Evolutionary conservation across 2,797 vertebrate species (phyloP).

Genomic region (Furcifer pardalis): DNA sequence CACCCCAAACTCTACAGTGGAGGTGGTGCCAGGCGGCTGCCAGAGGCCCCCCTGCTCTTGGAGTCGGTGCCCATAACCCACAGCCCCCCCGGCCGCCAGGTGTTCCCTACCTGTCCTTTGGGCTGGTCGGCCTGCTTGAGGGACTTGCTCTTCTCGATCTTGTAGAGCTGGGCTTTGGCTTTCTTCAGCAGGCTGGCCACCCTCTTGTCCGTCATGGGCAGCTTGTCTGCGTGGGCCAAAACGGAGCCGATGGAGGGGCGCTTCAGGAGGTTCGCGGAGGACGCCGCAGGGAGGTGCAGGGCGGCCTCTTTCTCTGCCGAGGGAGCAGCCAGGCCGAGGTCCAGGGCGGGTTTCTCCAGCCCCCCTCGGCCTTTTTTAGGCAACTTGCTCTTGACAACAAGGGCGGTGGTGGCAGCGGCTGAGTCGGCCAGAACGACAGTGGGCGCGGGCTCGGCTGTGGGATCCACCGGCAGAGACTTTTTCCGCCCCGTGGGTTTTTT

Average conservation of each 20-base stretch:
- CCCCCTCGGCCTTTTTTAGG: slow-evolving; percentile 87
- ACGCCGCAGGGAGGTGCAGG: slow-evolving; percentile 68
- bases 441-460: slow-evolving; percentile 75
- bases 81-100: not conserved
- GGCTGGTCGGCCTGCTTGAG: slow-evolving; percentile 90
- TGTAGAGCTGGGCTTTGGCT: slow-evolving; percentile 95
- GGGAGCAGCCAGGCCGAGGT: slow-evolving; percentile 67
- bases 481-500: slow-evolving; percentile 89
- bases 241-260: slow-evolving; percentile 89
- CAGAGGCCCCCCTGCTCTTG: too few species aligned
- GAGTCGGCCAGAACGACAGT: slow-evolving; percentile 75
- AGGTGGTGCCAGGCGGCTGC: too few species aligned
- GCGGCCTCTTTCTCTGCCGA: slow-evolving; percentile 78
- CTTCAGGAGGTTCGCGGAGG: slow-evolving; percentile 80
- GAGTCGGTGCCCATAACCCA: too few species aligned
- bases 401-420: slow-evolving; percentile 66
- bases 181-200: slow-evolving; percentile 94
- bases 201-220: slow-evolving; percentile 92
- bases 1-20: slow-evolving; percentile 30
- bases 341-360: slow-evolving; percentile 80
- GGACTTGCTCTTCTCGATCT: slow-evolving; percentile 96
- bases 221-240: slow-evolving; percentile 92
- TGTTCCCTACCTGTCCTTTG: slow-evolving; percentile 90
- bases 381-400: slow-evolving; percentile 79
- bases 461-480: slow-evolving; percentile 82